A percentile compares a stretch with the other conserved stretches of the same genome.
These are phyloP conservation scores for Megalops cyprinoides DNA, from an alignment of 2,797 vertebrate species.

Conservation along the genomic window DNA sequence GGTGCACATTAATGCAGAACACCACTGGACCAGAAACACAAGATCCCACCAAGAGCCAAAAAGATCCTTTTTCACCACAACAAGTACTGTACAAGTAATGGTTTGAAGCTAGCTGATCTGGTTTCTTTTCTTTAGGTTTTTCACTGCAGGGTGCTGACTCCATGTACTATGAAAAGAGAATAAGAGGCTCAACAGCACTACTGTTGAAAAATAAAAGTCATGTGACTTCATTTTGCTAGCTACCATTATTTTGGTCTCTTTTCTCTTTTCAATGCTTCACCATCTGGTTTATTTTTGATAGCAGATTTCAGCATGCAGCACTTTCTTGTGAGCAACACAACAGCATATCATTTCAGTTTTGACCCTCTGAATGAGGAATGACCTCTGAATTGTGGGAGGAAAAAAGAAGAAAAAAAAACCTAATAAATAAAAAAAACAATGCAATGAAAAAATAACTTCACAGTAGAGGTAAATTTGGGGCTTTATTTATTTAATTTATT, in stretches of 20 bases:
- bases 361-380: not conserved
- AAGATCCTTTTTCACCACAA: not conserved
- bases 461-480: slow-evolving; percentile 72
- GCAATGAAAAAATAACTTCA: slow-evolving; percentile 73
- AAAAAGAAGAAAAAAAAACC: not conserved
- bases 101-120: too few species aligned
- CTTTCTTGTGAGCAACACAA: not conserved
- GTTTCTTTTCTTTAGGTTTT: too few species aligned
- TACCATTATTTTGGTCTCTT: not conserved
- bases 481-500: slow-evolving; percentile 93
- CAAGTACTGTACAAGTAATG: not conserved
- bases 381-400: not conserved
- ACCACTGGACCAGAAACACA: not conserved
- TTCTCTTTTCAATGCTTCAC: not conserved
- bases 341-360: not conserved
- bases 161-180: too few species aligned
- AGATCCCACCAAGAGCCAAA: not conserved
- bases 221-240: not conserved
- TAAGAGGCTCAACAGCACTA: too few species aligned
- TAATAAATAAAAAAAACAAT: not conserved
- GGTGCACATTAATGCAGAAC: not conserved
- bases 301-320: not conserved
- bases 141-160: too few species aligned
- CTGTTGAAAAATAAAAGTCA: too few species aligned
- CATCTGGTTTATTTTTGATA: not conserved